These are phyloP conservation scores for Drosophila cardini DNA, from an alignment of 1,140 invertebrate genomes.

Conservation along the genomic window DNA sequence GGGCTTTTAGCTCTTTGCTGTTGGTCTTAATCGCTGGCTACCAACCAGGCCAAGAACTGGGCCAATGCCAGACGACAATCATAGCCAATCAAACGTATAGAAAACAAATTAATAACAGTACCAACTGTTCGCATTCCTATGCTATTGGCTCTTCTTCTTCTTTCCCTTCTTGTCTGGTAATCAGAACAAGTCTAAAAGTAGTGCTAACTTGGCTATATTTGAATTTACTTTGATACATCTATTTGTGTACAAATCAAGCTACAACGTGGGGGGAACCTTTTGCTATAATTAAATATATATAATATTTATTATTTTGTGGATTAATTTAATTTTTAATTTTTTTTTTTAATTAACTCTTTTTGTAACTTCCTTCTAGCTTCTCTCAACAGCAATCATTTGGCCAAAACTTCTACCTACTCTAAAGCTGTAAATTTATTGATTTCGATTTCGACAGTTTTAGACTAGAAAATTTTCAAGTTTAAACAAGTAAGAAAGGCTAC, in stretches of 20 bases:
- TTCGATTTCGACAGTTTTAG: too few relatives aligned
- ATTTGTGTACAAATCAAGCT: not conserved
- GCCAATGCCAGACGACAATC: conserved; percentile 68
- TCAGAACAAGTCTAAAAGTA: conserved; percentile 10
- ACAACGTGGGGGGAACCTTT: not conserved
- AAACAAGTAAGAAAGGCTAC: too few relatives aligned
- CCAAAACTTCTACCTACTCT: too few relatives aligned
- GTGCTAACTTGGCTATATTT: not conserved
- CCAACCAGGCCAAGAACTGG: conserved; percentile 53
- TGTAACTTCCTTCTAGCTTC: too few relatives aligned
- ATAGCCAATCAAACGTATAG: conserved; percentile 26
- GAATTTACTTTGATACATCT: not conserved
- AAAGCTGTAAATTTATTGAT: too few relatives aligned
- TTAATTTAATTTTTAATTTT: too few relatives aligned
- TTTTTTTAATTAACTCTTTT: too few relatives aligned
- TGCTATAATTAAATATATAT: too few relatives aligned
- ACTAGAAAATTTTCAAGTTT: too few relatives aligned
- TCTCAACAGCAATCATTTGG: too few relatives aligned
- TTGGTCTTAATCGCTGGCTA: conserved; percentile 14
- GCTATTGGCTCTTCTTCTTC: conserved; percentile 3
- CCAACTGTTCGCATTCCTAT: conserved; percentile 62
- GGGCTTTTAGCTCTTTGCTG: conserved; percentile 25
- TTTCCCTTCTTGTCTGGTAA: not conserved
- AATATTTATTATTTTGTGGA: too few relatives aligned
- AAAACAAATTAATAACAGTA: not conserved